Percentiles rank a stretch among this genome's conserved stretches.
phyloP scores from a whole-genome alignment of 2,888 invertebrate genomes.

The Drosophila demipolita region DNA sequence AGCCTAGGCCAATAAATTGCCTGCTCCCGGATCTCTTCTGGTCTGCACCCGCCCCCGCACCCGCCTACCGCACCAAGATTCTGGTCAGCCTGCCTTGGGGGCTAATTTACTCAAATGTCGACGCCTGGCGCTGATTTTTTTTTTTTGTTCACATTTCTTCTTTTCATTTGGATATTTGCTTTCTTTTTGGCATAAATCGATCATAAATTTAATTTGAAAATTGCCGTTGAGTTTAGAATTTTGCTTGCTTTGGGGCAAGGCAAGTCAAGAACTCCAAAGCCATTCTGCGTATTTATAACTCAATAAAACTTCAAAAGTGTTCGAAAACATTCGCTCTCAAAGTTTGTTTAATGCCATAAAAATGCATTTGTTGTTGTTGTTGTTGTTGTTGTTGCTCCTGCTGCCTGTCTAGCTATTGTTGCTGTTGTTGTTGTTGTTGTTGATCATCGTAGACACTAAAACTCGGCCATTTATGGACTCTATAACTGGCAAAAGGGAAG shows the following conservation, averaged over 20 bases:
- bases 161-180: conserved; percentile 41
- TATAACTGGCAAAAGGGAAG: conserved; percentile 45
- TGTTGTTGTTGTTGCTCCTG: conserved; percentile 31
- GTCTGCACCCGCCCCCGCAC: background rate
- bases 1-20: conserved; percentile 66
- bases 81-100: conserved; percentile 1
- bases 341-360: conserved; percentile 76
- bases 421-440: conserved; percentile 41
- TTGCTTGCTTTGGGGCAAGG: conserved; percentile 23
- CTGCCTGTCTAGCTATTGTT: conserved; percentile 28
- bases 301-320: conserved; percentile 80
- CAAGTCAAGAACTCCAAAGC: conserved; percentile 56
- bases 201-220: conserved; percentile 78
- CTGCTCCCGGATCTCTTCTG: conserved; percentile 16
- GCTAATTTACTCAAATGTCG: conserved; percentile 75
- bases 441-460: conserved; percentile 60
- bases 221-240: conserved; percentile 45
- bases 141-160: conserved; percentile 22
- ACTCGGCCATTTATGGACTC: conserved; percentile 65
- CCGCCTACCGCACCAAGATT: no score
- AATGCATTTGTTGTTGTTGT: conserved; percentile 66
- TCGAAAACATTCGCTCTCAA: conserved; percentile 76
- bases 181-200: conserved; percentile 71
- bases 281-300: conserved; percentile 78
- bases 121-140: conserved; percentile 71